A percentile compares a stretch with the other conserved stretches of the same genome.
These are phyloP conservation scores for Macropus fuliginosus DNA, from an alignment of 2,797 vertebrate genomes.

Conservation along the genomic window DNA sequence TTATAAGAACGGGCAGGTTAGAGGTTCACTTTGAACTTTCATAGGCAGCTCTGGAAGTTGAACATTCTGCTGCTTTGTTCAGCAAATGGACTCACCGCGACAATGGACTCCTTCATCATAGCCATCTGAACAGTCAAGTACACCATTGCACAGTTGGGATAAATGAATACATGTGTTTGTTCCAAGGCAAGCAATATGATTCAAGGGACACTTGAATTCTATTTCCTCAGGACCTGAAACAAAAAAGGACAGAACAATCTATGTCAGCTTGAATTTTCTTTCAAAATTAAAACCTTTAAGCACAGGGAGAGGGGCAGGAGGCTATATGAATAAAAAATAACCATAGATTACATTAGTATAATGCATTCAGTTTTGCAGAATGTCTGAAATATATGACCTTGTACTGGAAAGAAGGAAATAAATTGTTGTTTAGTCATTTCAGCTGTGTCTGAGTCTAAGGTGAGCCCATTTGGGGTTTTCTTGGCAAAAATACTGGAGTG, in stretches of 20 bases:
- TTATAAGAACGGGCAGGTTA: conserved; percentile 40
- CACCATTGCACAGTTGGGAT: conserved; percentile 95
- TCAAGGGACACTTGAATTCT: conserved; percentile 91
- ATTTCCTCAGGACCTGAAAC: conserved; percentile 90
- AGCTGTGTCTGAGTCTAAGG: not conserved
- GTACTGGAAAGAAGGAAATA: not conserved
- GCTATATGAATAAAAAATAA: conserved; percentile 7
- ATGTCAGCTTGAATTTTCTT: not conserved
- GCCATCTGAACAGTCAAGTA: conserved; percentile 93
- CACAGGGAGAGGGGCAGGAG: not conserved
- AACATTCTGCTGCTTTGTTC: not conserved
- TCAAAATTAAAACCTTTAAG: conserved; percentile 26
- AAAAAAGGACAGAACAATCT: conserved; percentile 41
- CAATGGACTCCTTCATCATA: conserved; percentile 96
- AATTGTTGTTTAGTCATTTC: not conserved
- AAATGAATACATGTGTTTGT: conserved; percentile 94
- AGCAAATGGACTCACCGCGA: conserved; percentile 89
- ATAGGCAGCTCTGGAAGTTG: not conserved
- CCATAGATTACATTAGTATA: not conserved
- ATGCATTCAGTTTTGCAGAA: not conserved
- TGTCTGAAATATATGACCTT: not conserved
- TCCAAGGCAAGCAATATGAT: conserved; percentile 93
- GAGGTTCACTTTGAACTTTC: not conserved
- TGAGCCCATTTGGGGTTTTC: not conserved
- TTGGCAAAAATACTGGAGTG: not conserved